Percentiles rank a stretch among this genome's conserved stretches.
Evolutionary conservation across 1,140 invertebrate genomes (phyloP).

Genomic region (Scylla paramamosain): DNA sequence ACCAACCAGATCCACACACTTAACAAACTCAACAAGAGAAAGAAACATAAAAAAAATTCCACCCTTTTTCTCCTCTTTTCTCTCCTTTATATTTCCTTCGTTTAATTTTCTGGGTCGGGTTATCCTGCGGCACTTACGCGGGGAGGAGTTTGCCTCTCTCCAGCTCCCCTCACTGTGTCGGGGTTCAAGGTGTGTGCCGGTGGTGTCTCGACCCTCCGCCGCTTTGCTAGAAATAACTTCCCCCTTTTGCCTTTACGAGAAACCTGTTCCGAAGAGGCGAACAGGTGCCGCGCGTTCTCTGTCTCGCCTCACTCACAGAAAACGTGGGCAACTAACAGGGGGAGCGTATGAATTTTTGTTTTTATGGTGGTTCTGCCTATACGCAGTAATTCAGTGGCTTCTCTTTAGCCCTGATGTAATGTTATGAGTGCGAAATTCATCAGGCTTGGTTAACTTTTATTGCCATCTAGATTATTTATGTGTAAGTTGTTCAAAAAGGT

Average conservation of each 20-base stretch:
- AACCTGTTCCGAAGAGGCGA: slow-evolving; percentile 56
- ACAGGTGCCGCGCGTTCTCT: slow-evolving; percentile 49
- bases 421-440: too few relatives aligned
- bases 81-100: not conserved
- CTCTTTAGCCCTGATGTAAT: too few relatives aligned
- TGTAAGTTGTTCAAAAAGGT: too few relatives aligned
- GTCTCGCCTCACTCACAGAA: not conserved
- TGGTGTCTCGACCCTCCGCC: not conserved
- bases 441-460: too few relatives aligned
- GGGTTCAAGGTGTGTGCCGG: slow-evolving; percentile 60
- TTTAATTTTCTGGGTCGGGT: not conserved
- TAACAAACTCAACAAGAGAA: too few relatives aligned
- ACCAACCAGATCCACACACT: not conserved
- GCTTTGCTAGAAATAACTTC: slow-evolving; percentile 52
- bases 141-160: slow-evolving; percentile 55
- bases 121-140: slow-evolving; percentile 47
- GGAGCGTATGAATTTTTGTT: too few relatives aligned
- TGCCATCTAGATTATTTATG: too few relatives aligned
- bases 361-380: too few relatives aligned
- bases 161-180: slow-evolving; percentile 62
- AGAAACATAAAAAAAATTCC: too few relatives aligned
- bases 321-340: not conserved
- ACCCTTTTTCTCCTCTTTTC: not conserved
- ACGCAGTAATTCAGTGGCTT: too few relatives aligned
- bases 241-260: slow-evolving; percentile 60